Base-by-base conservation (phyloP, 2,797 vertebrate genomes). In the Brachymystax lenok region DNA sequence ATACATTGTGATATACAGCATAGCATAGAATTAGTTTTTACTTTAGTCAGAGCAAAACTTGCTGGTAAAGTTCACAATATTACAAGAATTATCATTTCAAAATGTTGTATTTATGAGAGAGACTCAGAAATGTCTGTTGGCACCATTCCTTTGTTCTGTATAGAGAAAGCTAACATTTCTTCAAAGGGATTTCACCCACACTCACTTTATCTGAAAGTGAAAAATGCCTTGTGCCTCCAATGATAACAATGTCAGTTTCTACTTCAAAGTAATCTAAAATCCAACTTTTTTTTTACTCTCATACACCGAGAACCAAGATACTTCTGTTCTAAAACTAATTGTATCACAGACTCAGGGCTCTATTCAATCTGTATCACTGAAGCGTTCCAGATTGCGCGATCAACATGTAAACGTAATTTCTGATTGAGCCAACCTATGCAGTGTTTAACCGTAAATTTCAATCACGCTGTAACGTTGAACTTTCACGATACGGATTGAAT, bases 131-230 rank as follows among this genome's bases (percentile, higher is more conserved):
- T 74, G 77, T 85, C 46, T 74, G 46, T 83, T 80, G 61, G 77
- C 75, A 78, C 79, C 77, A 73, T 80, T 76, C 79, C 71, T 78
- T 77, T 79, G 74, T 76, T 77, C 81, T 74, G 75, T 75, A 30
- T 61, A 63, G 69, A 69, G 76, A 71, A 76, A 82, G 73, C 74
- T 77, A 51, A 71, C 75, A 51, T 78, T 86, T 84, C 79, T 83
- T 87, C 81, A 89, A 86, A 88, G 82, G 78, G 78, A 72, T 59
- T 64, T 82, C 80, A 83, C 66, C 77, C 81, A 73, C 75, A 75
- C 80, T 74, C 59, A 69, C 80, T 85, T 85, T 82, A 87, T 84
- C 82, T 75, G 21, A 77, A 82, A 82, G 81, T 75, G 71, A 77
- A 74, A 78, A 56, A 52, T 72, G 69, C 76, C 40, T 46, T 46